These are phyloP conservation scores for Parasteatoda tepidariorum DNA, from an alignment of 1,140 invertebrate species.

Conservation along the genomic window DNA sequence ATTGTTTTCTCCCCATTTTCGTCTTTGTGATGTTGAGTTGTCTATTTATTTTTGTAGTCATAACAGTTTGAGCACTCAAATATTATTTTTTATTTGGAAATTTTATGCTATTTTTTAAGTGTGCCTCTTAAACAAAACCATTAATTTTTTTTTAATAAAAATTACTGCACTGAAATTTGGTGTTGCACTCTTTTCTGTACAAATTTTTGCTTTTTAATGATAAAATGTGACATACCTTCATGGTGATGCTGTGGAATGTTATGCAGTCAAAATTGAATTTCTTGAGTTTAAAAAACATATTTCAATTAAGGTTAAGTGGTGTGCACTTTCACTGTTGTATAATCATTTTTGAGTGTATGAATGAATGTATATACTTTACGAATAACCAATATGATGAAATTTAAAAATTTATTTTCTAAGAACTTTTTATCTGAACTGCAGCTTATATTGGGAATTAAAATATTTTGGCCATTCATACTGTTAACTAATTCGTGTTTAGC, in stretches of 20 bases:
- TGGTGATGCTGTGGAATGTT: no score
- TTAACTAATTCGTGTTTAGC: no score
- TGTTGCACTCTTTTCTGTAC: no score
- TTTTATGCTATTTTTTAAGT: no score
- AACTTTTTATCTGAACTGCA: neutral
- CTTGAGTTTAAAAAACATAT: neutral
- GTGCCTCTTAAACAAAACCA: no score
- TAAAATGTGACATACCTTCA: no score
- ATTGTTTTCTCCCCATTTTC: conserved; percentile 49
- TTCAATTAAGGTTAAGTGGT: neutral
- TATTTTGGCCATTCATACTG: neutral
- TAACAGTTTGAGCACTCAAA: conserved; percentile 2
- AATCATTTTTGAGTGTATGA: neutral
- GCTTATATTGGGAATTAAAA: neutral
- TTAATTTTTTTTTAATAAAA: no score
- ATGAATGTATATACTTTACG: neutral
- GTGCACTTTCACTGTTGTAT: neutral
- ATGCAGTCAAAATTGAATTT: no score
- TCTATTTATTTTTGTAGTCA: conserved; percentile 58
- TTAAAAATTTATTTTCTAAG: neutral
- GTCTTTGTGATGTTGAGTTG: conserved; percentile 50
- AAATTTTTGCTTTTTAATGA: no score
- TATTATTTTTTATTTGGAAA: no score
- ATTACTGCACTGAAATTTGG: no score
- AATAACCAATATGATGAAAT: neutral